These are phyloP conservation scores for Sarcophaga variegata DNA, from an alignment of 2,888 invertebrate genomes.

Conservation along the genomic window DNA sequence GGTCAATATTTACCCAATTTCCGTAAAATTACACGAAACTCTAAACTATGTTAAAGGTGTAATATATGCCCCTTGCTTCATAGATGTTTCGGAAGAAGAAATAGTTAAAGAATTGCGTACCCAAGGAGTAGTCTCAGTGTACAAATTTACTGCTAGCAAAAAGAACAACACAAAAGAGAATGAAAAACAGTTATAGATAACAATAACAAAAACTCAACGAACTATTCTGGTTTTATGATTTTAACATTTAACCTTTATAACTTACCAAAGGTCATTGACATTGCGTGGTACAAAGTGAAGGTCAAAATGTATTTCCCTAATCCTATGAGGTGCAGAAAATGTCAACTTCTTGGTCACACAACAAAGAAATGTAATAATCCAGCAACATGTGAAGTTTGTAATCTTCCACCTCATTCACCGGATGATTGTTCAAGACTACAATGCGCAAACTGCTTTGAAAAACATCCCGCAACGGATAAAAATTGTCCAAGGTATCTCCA, in stretches of 20 bases:
- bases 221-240: conserved; percentile 4
- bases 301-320: conserved; percentile 15
- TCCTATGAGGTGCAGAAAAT: conserved; percentile 46
- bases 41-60: conserved; percentile 35
- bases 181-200: neutral
- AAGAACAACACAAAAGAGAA: neutral
- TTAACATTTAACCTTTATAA: neutral
- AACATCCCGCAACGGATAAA: conserved; percentile 29
- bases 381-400: neutral
- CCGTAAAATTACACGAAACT: conserved; percentile 26
- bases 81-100: conserved; percentile 46
- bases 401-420: neutral
- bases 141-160: neutral
- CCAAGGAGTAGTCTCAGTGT: conserved; percentile 32
- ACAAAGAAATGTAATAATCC: conserved; percentile 12
- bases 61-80: conserved; percentile 45
- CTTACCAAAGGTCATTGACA: neutral
- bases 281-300: conserved; percentile 10
- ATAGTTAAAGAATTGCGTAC: conserved; percentile 31
- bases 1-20: conserved; percentile 18
- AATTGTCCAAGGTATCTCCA: conserved; percentile 4
- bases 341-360: conserved; percentile 43
- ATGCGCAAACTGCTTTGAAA: conserved; percentile 14
- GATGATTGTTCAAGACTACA: conserved; percentile 3
- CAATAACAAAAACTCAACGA: neutral